A percentile compares a stretch with the other conserved stretches of the same genome.
Evolutionary conservation across 2,797 vertebrate species (phyloP).

Genomic region (Clamator glandarius): DNA sequence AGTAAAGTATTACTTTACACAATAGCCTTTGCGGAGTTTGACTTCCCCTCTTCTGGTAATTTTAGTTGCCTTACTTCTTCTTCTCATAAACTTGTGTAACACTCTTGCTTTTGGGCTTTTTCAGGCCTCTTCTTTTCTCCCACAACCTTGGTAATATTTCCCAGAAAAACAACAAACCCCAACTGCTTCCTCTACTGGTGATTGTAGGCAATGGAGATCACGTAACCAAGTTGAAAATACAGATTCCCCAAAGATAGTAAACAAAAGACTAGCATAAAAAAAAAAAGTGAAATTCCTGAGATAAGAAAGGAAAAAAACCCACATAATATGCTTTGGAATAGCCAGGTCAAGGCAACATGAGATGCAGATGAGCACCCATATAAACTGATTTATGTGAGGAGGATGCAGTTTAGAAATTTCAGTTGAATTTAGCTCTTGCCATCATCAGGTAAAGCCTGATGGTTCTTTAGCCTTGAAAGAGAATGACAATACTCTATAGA

Average conservation of each 20-base stretch:
- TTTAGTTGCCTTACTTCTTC: slow-evolving; percentile 26
- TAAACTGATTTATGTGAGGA: background rate
- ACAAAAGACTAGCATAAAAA: background rate
- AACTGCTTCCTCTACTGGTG: background rate
- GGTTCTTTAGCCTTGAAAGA: background rate
- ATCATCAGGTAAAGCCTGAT: background rate
- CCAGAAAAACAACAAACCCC: background rate
- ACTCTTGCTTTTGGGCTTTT: background rate
- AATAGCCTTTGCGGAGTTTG: background rate
- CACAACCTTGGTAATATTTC: background rate
- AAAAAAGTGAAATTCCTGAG: background rate
- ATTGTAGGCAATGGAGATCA: background rate
- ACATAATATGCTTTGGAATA: background rate
- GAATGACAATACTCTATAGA: background rate
- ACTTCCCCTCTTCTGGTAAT: slow-evolving; percentile 43
- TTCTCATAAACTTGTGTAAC: background rate
- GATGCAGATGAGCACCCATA: background rate
- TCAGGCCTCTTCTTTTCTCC: background rate
- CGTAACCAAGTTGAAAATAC: background rate
- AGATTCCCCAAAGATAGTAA: background rate
- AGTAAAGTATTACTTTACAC: background rate
- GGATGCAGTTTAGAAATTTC: background rate
- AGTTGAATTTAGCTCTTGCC: background rate
- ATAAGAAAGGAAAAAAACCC: background rate
- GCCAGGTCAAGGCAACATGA: background rate